Conservation (phyloP, 2,888 invertebrate species). For the Plutella xylostella region DNA sequence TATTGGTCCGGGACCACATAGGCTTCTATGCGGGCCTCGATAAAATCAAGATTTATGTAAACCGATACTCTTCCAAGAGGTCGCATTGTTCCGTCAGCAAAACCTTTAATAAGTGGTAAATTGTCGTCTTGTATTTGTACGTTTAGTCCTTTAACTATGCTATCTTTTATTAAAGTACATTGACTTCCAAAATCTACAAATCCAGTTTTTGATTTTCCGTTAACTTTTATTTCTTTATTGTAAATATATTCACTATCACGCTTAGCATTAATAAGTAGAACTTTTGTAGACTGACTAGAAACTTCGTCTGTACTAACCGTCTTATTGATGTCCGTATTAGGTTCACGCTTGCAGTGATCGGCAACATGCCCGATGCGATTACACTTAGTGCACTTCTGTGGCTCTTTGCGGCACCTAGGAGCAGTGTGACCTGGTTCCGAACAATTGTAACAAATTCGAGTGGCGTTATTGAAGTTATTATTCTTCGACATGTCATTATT, state of each 20-base stretch:
- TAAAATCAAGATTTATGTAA: background rate
- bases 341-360: background rate
- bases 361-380: background rate
- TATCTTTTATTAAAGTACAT: background rate
- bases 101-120: conserved; percentile 1
- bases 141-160: background rate
- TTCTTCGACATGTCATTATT: background rate
- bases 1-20: conserved; percentile 3
- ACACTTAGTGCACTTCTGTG: conserved; percentile 2
- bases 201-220: background rate
- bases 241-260: background rate
- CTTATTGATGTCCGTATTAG: no score
- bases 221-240: background rate
- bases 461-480: no score
- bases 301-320: no score
- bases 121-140: background rate
- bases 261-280: background rate
- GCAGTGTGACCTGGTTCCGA: conserved; percentile 3
- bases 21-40: background rate
- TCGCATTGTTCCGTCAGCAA: background rate
- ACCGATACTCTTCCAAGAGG: conserved; percentile 2
- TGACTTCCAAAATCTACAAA: conserved; percentile 1
- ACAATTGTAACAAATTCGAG: conserved; percentile 2
- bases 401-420: background rate
- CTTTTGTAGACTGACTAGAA: background rate